These are phyloP conservation scores for Steinernema feltiae DNA, from an alignment of 1,140 invertebrate species.

Conservation along the genomic window DNA sequence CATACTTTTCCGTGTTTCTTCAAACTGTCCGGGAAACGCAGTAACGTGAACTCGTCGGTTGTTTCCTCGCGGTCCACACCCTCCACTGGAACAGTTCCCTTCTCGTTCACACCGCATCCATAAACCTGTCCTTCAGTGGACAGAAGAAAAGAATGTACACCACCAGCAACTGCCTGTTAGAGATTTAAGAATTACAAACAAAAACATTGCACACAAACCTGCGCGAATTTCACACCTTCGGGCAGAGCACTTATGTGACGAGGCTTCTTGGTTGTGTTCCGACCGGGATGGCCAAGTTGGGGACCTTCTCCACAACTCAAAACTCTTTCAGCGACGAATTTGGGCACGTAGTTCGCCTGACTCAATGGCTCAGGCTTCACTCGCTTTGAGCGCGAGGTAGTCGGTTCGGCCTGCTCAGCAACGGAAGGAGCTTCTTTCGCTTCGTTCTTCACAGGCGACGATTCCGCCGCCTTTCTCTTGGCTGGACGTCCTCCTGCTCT, in stretches of 20 bases:
- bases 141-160: slow-evolving; percentile 51
- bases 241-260: slow-evolving; percentile 46
- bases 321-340: neutral
- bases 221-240: slow-evolving; percentile 39
- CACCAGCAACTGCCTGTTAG: slow-evolving; percentile 48
- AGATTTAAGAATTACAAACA: slow-evolving; percentile 14
- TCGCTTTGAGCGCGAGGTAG: neutral
- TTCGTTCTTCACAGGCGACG: neutral
- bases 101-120: slow-evolving; percentile 54
- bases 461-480: neutral
- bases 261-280: slow-evolving; percentile 49
- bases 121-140: slow-evolving; percentile 45
- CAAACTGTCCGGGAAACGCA: slow-evolving; percentile 42
- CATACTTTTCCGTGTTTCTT: slow-evolving; percentile 44
- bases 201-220: slow-evolving; percentile 28
- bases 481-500: neutral
- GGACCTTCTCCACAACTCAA: slow-evolving; percentile 25
- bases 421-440: neutral
- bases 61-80: slow-evolving; percentile 49
- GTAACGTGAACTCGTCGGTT: slow-evolving; percentile 47
- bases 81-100: slow-evolving; percentile 53
- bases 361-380: neutral
- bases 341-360: neutral
- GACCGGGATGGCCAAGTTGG: slow-evolving; percentile 53
- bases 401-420: neutral